A percentile compares a stretch with the other conserved stretches of the same genome.
phyloP scores from a whole-genome alignment of 2,888 invertebrate species.

The Fragum whitleyi region DNA sequence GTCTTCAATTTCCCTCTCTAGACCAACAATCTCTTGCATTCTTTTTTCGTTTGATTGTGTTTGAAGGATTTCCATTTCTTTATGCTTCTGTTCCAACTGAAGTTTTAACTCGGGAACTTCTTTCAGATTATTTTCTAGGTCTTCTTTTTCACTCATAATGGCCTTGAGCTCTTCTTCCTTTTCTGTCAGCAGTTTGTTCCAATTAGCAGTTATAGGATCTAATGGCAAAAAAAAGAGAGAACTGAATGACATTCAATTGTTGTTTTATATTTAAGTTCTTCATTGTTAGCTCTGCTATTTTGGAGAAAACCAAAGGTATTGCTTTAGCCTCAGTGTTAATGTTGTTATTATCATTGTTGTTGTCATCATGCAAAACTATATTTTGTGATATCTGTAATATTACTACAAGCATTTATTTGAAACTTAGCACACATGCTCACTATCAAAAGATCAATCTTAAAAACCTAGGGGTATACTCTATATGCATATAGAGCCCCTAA shows the following conservation, averaged over 20 bases:
- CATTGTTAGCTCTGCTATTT: no score
- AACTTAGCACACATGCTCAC: no score
- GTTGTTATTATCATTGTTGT: no score
- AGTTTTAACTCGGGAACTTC: constrained; percentile 50
- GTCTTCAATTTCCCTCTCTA: constrained; percentile 56
- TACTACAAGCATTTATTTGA: no score
- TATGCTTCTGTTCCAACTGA: constrained; percentile 47
- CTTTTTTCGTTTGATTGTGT: constrained; percentile 16
- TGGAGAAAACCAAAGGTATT: no score
- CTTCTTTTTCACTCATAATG: constrained; percentile 60
- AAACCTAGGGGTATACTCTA: no score
- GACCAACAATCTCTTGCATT: constrained; percentile 32
- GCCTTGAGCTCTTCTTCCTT: constrained; percentile 56
- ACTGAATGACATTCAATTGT: neutral
- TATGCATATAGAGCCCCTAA: no score
- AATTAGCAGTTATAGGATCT: constrained; percentile 3
- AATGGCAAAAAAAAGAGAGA: neutral
- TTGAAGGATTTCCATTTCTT: constrained; percentile 50
- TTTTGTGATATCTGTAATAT: no score
- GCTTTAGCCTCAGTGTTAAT: no score
- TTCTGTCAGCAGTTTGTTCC: constrained; percentile 51
- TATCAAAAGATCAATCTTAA: no score
- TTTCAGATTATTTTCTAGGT: constrained; percentile 48
- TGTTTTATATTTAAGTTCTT: no score
- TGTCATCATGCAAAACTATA: no score